Evolutionary conservation across 2,797 vertebrate species (phyloP).

Genomic region (Geotrypetes seraphini): DNA sequence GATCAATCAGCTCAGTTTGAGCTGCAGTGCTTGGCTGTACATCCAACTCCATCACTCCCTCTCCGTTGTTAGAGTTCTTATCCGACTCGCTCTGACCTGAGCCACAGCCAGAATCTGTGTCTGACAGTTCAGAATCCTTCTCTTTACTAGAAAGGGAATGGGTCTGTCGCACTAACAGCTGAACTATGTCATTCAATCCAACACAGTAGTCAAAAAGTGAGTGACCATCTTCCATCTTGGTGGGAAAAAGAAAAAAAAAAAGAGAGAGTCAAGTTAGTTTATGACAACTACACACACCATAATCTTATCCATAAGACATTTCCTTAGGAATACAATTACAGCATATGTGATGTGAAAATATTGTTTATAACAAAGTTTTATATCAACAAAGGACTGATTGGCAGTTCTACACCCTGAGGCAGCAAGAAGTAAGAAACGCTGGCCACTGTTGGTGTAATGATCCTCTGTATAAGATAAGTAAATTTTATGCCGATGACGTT

Average conservation of each 20-base stretch:
- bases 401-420: too few relatives aligned
- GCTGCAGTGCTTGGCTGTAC: constrained; percentile 49
- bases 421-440: too few relatives aligned
- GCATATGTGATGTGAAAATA: too few relatives aligned
- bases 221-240: constrained; percentile 97
- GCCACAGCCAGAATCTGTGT: constrained; percentile 88
- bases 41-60: constrained; percentile 60
- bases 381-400: too few relatives aligned
- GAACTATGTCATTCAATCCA: constrained; percentile 89
- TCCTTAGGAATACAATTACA: too few relatives aligned
- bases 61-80: constrained; percentile 82
- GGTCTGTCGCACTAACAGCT: constrained; percentile 80
- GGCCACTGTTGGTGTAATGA: too few relatives aligned
- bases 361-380: too few relatives aligned
- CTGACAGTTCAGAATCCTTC: constrained; percentile 81
- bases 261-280: too few relatives aligned
- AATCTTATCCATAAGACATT: too few relatives aligned
- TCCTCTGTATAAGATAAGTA: too few relatives aligned
- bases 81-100: constrained; percentile 86
- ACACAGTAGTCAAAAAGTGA: constrained; percentile 94
- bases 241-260: not conserved
- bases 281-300: too few relatives aligned
- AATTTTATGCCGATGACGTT: too few relatives aligned
- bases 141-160: constrained; percentile 56
- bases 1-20: constrained; percentile 43